Base-by-base conservation (phyloP, 2,113 vertebrate genomes). In the Ornithorhynchus anatinus region DNA sequence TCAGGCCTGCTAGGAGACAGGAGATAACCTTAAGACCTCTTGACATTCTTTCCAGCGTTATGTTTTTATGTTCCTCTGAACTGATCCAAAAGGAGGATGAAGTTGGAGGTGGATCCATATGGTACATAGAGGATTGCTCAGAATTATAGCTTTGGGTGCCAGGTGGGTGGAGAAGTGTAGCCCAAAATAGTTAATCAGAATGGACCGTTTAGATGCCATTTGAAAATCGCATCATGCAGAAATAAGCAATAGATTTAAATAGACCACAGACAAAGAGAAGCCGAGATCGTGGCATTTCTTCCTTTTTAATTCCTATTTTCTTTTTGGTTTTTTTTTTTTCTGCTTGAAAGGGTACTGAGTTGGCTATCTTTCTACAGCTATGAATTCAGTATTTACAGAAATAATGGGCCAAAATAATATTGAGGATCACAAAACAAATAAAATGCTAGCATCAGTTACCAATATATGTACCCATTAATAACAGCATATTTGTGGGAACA, bases 201-300 rank as follows among this genome's bases (percentile, higher is more conserved):
- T 62, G 12, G 31, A 32, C 64, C 72, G 59, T 35, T 39, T 43
- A 47, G n/a, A 40, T 13, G 20, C 33, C 54, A 53, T 33, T 81
- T 54, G 54, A 58, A 69, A 60, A 59, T 16, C 22, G 29, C 44
- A 64, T 71, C 27, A 53, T 35, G 44, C 20, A 36, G 44, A 39
- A 75, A 42, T 31, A 72, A 75, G 27, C 43, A 39, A 44, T 53
- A 40, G 43, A 40, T 67, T 62, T 59, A 77, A 73, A 78, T 58
- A 78, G 67, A 14, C n/a, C 23, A 16, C 5, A 48, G n/a, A n/a
- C n/a, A 61, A 19, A 68, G 10, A 77, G 42, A 74, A 61, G 19
- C 37, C 59, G 60, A 72, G 23, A 22, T 53, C 22, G 61, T 37
- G 31, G 12, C 32, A 58, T 75, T 71, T 53, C 31, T 43, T 48